Evolutionary conservation across 64 coral and sea anemone genomes (phyloP).

Genomic region (Acropora yongei): DNA sequence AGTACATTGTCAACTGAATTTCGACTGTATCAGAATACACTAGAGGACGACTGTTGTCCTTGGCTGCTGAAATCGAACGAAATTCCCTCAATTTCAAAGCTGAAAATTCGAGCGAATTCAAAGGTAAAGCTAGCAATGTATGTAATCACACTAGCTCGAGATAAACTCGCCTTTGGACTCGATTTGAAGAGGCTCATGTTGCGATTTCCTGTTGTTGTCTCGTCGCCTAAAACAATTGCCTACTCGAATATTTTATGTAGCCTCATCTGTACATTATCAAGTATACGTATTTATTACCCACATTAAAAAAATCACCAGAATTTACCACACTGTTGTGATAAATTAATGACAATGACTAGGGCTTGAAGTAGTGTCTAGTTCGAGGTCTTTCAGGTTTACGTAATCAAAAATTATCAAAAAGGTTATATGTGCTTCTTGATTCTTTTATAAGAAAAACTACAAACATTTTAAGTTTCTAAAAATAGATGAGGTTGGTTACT

Average conservation of each 20-base stretch:
- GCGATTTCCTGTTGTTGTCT: not conserved
- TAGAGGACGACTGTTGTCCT: too few species aligned
- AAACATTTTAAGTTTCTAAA: not conserved
- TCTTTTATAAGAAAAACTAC: not conserved
- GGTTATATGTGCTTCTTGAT: too few species aligned
- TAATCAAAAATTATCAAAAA: not conserved
- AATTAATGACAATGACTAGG: not conserved
- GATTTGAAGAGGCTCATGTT: too few species aligned
- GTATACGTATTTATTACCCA: slow-evolving; percentile 49
- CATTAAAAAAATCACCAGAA: not conserved
- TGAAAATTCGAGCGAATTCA: too few species aligned
- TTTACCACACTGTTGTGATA: not conserved
- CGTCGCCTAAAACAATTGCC: not conserved
- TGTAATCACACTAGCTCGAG: too few species aligned
- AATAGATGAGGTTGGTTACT: too few species aligned
- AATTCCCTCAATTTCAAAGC: too few species aligned
- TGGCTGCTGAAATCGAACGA: too few species aligned
- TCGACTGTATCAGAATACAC: too few species aligned
- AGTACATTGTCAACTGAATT: too few species aligned
- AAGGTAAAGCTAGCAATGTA: too few species aligned
- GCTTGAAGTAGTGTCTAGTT: not conserved
- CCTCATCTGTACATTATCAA: slow-evolving; percentile 24
- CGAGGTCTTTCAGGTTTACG: not conserved
- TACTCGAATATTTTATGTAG: slow-evolving; percentile 37
- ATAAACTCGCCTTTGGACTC: too few species aligned